Percentiles rank a stretch among this genome's conserved stretches.
Evolutionary conservation across 2,888 invertebrate genomes (phyloP).

Genomic region (Lamellibrachia satsuma): DNA sequence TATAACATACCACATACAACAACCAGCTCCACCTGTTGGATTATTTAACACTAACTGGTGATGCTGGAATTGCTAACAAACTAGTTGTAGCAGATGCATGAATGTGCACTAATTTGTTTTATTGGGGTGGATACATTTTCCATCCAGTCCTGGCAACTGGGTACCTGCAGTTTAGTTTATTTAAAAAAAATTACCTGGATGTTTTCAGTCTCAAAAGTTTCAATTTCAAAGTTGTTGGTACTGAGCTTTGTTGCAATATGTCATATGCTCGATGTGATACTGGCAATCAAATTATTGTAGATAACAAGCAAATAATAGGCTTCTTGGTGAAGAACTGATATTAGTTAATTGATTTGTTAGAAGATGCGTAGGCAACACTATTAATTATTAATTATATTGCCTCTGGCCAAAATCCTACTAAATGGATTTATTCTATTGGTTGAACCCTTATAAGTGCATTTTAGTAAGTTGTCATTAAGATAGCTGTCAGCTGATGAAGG

Average conservation of each 20-base stretch:
- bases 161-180: too few relatives aligned
- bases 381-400: too few relatives aligned
- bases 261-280: not conserved
- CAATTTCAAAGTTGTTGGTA: too few relatives aligned
- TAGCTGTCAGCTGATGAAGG: not conserved
- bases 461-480: conserved; percentile 10
- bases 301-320: not conserved
- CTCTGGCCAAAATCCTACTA: not conserved
- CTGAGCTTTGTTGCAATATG: too few relatives aligned
- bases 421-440: not conserved
- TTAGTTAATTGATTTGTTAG: conserved; percentile 17
- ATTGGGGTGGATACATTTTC: too few relatives aligned
- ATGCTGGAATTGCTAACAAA: not conserved
- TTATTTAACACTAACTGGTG: not conserved
- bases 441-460: not conserved
- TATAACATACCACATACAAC: not conserved
- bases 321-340: conserved; percentile 17
- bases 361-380: not conserved
- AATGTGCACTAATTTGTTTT: too few relatives aligned
- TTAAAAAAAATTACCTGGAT: too few relatives aligned
- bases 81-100: not conserved
- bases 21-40: not conserved
- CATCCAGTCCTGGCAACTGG: too few relatives aligned
- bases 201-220: too few relatives aligned
- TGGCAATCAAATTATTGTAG: not conserved